Percentiles rank a stretch among this genome's conserved stretches.
These are phyloP conservation scores for Ceriagrion tenellum DNA, from an alignment of 2,888 invertebrate genomes.

Conservation along the genomic window DNA sequence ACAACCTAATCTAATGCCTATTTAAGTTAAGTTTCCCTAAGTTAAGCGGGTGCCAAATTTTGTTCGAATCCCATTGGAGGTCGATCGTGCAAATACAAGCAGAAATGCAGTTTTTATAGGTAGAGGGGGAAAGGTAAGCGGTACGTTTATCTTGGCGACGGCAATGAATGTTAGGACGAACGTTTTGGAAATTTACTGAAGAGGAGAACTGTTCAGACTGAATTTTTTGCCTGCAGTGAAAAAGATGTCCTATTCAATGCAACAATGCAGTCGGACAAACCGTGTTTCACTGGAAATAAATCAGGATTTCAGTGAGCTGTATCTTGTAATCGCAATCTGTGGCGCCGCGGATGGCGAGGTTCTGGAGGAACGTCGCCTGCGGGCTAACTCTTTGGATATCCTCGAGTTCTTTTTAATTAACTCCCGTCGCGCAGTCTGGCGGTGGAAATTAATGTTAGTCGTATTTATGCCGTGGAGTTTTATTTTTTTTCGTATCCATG, in stretches of 20 bases:
- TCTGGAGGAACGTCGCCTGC: background rate
- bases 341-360: background rate
- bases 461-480: background rate
- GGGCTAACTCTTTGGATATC: background rate
- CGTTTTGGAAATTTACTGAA: background rate
- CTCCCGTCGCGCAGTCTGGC: background rate
- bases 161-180: background rate
- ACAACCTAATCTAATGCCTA: too few relatives aligned
- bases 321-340: background rate
- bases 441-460: background rate
- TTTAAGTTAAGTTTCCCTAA: too few relatives aligned
- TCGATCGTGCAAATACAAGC: too few relatives aligned
- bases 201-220: background rate
- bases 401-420: background rate
- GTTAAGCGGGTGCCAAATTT: too few relatives aligned
- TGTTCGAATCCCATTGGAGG: too few relatives aligned
- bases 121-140: too few relatives aligned
- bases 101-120: too few relatives aligned
- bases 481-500: background rate
- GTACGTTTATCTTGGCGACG: background rate
- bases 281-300: background rate
- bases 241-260: background rate
- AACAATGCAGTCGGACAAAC: background rate
- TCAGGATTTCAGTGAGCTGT: background rate
- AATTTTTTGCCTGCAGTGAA: background rate